A percentile compares a stretch with the other conserved stretches of the same genome.
Evolutionary conservation across 2,888 invertebrate genomes (phyloP).

Genomic region (Drosophila glabriapex): DNA sequence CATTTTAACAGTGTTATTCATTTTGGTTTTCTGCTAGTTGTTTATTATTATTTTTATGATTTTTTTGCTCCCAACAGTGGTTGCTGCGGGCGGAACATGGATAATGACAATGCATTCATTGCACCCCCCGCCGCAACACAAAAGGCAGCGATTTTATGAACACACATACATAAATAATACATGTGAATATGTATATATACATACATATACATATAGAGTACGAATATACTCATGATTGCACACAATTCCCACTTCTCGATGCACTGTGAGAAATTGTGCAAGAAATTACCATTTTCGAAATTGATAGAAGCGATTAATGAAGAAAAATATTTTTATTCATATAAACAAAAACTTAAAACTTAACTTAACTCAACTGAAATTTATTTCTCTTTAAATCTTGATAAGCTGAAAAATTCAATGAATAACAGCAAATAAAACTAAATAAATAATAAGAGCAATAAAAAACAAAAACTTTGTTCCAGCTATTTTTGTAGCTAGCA

Average conservation of each 20-base stretch:
- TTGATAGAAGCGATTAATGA: not conserved
- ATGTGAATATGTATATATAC: constrained; percentile 6
- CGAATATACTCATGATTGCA: constrained; percentile 20
- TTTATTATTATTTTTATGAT: constrained; percentile 6
- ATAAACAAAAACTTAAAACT: not conserved
- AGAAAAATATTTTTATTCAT: not conserved
- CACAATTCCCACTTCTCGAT: not conserved
- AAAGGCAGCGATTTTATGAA: constrained; percentile 34
- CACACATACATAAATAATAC: constrained; percentile 7
- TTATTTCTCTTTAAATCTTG: not conserved
- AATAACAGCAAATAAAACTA: not conserved
- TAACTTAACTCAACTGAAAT: not conserved
- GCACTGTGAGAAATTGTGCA: constrained; percentile 22
- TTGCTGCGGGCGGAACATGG: constrained; percentile 12
- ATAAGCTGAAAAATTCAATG: not conserved
- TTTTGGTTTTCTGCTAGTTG: constrained; percentile 39
- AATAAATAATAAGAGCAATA: not conserved
- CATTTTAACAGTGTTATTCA: constrained; percentile 64
- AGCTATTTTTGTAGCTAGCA: not conserved
- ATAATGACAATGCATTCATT: constrained; percentile 63
- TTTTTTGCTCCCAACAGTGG: not conserved
- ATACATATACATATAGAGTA: not conserved
- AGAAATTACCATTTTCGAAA: not conserved
- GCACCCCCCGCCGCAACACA: constrained; percentile 37
- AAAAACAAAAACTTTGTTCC: not conserved